Base-by-base conservation (phyloP, 2,113 vertebrate genomes). In the Microcebus lehilahytsara region DNA sequence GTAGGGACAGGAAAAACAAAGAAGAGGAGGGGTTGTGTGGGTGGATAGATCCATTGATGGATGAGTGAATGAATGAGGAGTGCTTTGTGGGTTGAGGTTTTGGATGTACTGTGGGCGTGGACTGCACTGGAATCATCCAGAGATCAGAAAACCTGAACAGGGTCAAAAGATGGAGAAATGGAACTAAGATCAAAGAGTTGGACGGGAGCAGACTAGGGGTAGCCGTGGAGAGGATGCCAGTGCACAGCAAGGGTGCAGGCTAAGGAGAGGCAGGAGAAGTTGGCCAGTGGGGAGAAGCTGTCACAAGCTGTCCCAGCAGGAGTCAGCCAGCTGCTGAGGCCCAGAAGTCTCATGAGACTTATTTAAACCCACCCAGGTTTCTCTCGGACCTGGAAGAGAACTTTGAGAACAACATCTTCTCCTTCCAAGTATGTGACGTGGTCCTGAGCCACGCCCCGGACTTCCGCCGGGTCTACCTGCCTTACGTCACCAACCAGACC, bases 401-500 rank as follows among this genome's bases (percentile, higher is more conserved):
- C 32, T 99, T 99, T 83, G 99, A 99, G 89, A 98, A 98, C 34
- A 98, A 99, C 97, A 98, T 99, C 62, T 99, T 99, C 96, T 98
- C 98, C 75, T 99, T 99, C 97, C 99, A 99, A 0, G 99, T 99
- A 90, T 99, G 99, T 5, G 99, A 99, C 1, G 99, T 99, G 88
- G 99, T 99, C 42, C 98, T 99, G 91, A 98, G 98, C n/a, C 99
- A 99, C 0, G 99, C 99, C 34, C 98, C 99, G 0, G 98, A 98
- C 93, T 99, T 99, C 98, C 99, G 98, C 96, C 98, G 98, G 85
- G 99, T 99, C 66, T 99, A 99, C 85, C 98, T 99, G 60, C 99
- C 99, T 3, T 99, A 99, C 8, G 99, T 99, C 97, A 99, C 99
- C 97, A 99, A 99, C 98, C 99, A 99, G 98, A 99, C 99, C 0